These are phyloP conservation scores for Campoplex nolae DNA, from an alignment of 2,888 invertebrate genomes.

Conservation along the genomic window DNA sequence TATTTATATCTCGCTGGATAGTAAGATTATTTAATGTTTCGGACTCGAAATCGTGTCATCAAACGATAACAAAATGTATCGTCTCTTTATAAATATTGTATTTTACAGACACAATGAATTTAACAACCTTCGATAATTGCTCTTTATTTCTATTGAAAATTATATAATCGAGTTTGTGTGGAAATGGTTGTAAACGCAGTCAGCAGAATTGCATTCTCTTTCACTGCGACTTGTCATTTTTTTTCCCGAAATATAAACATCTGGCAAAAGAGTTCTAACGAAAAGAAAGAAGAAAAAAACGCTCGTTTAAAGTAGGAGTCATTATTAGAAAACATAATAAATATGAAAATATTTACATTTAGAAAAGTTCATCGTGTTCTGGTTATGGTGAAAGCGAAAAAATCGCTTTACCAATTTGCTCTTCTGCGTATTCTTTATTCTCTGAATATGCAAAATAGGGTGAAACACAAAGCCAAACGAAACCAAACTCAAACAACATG, in stretches of 20 bases:
- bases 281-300: background rate
- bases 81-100: background rate
- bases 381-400: background rate
- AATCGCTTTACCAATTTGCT: background rate
- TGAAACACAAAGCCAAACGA: too few species aligned
- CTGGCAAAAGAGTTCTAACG: background rate
- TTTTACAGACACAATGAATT: background rate
- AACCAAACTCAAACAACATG: too few species aligned
- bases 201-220: background rate
- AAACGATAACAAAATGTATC: constrained; percentile 36
- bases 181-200: background rate
- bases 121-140: background rate
- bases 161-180: background rate
- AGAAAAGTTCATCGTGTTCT: too few species aligned
- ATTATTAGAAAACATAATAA: background rate
- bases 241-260: background rate
- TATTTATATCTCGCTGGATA: constrained; percentile 36
- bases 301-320: background rate
- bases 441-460: too few species aligned
- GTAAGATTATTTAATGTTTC: background rate
- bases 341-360: too few species aligned
- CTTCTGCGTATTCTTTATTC: background rate
- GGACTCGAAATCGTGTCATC: constrained; percentile 43
- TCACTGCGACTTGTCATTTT: background rate
- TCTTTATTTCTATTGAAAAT: background rate